Evolutionary conservation across 2,797 vertebrate species (phyloP).

Genomic region (Sphenodon punctatus): DNA sequence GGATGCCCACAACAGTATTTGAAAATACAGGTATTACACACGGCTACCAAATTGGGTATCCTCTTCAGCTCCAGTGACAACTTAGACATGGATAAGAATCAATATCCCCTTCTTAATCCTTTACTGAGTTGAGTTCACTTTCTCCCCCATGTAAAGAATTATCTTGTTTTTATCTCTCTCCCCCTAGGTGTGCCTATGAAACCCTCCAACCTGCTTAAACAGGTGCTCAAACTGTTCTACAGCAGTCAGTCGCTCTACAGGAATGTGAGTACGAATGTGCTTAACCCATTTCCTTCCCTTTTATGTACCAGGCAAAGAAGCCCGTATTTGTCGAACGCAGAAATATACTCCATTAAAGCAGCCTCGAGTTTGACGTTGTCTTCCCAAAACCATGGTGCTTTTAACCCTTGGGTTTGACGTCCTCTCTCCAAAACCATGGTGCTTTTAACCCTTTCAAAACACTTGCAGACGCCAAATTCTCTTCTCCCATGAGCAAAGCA

Average conservation of each 20-base stretch:
- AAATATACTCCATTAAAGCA: background rate
- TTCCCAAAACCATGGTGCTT: background rate
- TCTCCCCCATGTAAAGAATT: background rate
- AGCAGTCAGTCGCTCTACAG: conserved; percentile 19
- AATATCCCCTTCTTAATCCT: too few relatives aligned
- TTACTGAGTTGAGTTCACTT: fast-evolving
- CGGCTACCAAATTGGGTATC: too few relatives aligned
- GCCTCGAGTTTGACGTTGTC: background rate
- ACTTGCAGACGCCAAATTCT: too few relatives aligned
- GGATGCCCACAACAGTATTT: too few relatives aligned
- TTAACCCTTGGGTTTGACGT: too few relatives aligned
- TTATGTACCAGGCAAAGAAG: fast-evolving
- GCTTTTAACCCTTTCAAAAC: background rate
- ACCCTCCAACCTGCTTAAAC: conserved; percentile 27
- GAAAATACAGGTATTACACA: too few relatives aligned
- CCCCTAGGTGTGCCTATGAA: conserved; percentile 53
- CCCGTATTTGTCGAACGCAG: background rate
- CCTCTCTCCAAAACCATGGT: too few relatives aligned
- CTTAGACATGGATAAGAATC: too few relatives aligned
- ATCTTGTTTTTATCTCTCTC: background rate
- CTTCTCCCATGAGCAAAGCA: too few relatives aligned
- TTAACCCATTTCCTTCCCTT: fast-evolving
- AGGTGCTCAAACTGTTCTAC: conserved; percentile 49
- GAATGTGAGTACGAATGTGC: conserved; percentile 33
- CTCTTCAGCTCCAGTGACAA: background rate